Conservation (phyloP, 2,797 vertebrate genomes). For the Clarias fuscus region DNA sequence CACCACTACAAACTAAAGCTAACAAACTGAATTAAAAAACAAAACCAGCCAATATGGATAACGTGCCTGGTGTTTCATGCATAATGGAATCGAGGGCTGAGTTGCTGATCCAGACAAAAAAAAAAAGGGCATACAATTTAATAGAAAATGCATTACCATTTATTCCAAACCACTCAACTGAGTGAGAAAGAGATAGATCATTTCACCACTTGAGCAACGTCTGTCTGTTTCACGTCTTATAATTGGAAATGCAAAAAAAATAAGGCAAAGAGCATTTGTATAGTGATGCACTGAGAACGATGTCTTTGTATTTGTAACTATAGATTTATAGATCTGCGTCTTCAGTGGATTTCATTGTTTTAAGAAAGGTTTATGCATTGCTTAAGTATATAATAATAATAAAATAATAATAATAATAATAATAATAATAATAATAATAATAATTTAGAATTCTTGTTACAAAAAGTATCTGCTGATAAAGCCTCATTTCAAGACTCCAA, state of each 20-base stretch:
- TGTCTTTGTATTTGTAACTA: constrained; percentile 72
- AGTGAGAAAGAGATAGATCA: background rate
- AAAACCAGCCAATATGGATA: background rate
- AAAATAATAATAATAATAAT: background rate
- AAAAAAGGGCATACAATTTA: constrained; percentile 47
- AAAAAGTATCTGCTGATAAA: no score
- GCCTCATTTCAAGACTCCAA: no score
- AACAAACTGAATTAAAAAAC: background rate
- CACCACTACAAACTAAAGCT: background rate
- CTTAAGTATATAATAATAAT: background rate
- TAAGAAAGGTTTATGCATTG: background rate
- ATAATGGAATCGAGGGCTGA: background rate
- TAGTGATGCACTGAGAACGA: constrained; percentile 72
- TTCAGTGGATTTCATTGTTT: constrained; percentile 14
- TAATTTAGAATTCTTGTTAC: background rate
- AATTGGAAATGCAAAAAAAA: constrained; percentile 76
- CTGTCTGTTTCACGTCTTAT: constrained; percentile 80
- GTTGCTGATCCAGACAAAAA: background rate
- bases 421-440: background rate
- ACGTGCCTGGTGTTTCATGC: background rate
- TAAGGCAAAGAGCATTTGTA: constrained; percentile 79
- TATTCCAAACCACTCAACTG: constrained; percentile 73
- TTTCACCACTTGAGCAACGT: constrained; percentile 69
- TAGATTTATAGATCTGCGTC: constrained; percentile 25
- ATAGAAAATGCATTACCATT: constrained; percentile 73